Evolutionary conservation across 2,888 invertebrate species (phyloP).

Genomic region (Apodemia hepburni): DNA sequence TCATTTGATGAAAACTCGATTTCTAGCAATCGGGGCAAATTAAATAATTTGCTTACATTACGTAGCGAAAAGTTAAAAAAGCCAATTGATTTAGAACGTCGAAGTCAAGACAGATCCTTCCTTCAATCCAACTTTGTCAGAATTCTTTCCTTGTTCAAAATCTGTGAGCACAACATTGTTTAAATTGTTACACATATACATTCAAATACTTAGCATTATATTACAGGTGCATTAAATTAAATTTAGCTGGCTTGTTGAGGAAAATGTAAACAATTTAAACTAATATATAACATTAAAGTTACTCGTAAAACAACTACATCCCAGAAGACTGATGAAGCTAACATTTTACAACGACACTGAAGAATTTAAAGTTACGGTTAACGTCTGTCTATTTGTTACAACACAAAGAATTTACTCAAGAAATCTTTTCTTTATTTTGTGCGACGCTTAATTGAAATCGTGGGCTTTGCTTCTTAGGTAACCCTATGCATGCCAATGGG

Average conservation of each 20-base stretch:
- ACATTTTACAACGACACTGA: slow-evolving; percentile 29
- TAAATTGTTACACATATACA: neutral
- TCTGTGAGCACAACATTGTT: neutral
- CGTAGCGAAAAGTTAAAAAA: no score
- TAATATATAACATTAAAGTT: neutral
- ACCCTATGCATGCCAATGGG: slow-evolving; percentile 14
- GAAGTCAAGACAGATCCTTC: no score
- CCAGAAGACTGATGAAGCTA: slow-evolving; percentile 10
- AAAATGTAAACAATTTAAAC: slow-evolving; percentile 1
- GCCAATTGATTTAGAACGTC: no score
- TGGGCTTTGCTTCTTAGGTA: slow-evolving; percentile 11
- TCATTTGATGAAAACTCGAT: no score
- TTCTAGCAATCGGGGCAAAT: no score
- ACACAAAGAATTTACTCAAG: slow-evolving; percentile 10
- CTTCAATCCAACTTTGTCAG: no score
- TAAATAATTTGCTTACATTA: no score
- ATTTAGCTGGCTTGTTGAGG: neutral
- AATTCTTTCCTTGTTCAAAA: no score
- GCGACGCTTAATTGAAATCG: slow-evolving; percentile 14
- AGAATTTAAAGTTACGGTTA: slow-evolving; percentile 24
- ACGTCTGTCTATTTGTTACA: slow-evolving; percentile 23
- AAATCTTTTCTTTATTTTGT: slow-evolving; percentile 10
- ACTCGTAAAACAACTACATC: slow-evolving; percentile 8
- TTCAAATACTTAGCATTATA: neutral
- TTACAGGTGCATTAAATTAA: neutral